A percentile compares a stretch with the other conserved stretches of the same genome.
Conservation (phyloP, 2,888 invertebrate genomes). For the Sycophila texana region DNA sequence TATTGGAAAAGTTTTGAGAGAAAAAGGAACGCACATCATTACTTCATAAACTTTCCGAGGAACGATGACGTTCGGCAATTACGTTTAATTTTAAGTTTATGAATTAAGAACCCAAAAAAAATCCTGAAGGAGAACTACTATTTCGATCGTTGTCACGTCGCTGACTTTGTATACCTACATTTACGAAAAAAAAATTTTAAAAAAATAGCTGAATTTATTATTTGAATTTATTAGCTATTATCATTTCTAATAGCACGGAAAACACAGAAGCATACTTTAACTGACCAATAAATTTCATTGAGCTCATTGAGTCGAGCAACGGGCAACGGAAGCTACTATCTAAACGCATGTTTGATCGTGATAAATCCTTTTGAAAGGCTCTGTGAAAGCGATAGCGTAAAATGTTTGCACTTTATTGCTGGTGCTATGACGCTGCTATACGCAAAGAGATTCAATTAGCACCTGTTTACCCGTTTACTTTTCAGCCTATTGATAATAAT, state of each 20-base stretch:
- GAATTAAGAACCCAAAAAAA: no score
- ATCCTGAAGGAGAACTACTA: no score
- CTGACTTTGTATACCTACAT: no score
- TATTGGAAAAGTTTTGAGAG: no score
- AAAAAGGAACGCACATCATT: no score
- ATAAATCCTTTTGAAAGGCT: constrained; percentile 50
- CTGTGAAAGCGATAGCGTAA: constrained; percentile 46
- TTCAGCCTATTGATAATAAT: constrained; percentile 11
- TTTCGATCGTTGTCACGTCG: no score
- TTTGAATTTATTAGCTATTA: neutral
- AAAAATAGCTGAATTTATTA: no score
- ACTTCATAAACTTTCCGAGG: no score
- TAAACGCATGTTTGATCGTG: constrained; percentile 36
- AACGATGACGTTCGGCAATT: no score
- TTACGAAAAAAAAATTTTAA: no score
- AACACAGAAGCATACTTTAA: constrained; percentile 15
- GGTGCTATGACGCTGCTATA: constrained; percentile 4
- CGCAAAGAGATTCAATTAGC: constrained; percentile 47
- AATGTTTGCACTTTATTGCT: constrained; percentile 44
- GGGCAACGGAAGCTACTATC: constrained; percentile 40
- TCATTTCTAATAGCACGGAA: constrained; percentile 14
- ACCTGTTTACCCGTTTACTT: constrained; percentile 39
- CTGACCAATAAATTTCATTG: constrained; percentile 28
- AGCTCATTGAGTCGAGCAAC: constrained; percentile 30
- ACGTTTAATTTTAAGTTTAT: no score